Base-by-base conservation (phyloP, 2,888 invertebrate species). In the Smittia sp. region DNA sequence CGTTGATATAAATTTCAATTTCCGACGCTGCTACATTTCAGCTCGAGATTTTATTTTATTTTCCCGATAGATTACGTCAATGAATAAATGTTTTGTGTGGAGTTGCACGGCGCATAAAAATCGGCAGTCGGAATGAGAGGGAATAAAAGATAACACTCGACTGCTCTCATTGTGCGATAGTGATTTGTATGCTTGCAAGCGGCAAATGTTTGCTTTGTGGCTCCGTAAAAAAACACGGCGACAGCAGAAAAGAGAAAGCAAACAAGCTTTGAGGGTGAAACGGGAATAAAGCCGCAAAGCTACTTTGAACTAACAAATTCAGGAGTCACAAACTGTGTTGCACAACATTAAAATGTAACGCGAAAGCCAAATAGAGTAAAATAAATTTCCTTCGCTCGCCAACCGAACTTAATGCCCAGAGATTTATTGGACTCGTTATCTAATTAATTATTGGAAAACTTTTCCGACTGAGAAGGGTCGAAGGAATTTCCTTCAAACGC, bases 11-110 rank as follows among this genome's bases (percentile, higher is more conserved):
- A 58, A 58, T 58, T 58, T 58, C 58, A 58, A 58, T 58, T 58
- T 58, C 58, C 58, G 58, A 7, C 22, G 22, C 18, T 20, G 20
- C 2, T 22, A 18, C 22, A 20, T 58, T 58, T 18, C 20, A 58
- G 3, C 18, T 58, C 4, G 1, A 18, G 22, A 1, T 58, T 58
- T n/a, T n/a, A n/a, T n/a, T 20, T 58, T 58, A 18, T 18, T 58
- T 18, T 18, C 18, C 58, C 58, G 22, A 58, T 58, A 58, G 58
- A 58, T 58, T 58, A 58, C 58, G 58, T 58, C 58, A 58, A 58
- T 58, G 18, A 58, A 58, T 58, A 20, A 9, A 39, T 39, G 7
- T 58, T 58, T 58, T 58, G 15, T 46, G 4, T 58, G 20, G 18
- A 20, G 22, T 58, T 58, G 58, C 58, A 18, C 9, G n/a, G n/a